A percentile compares a stretch with the other conserved stretches of the same genome.
Evolutionary conservation across 2,797 vertebrate species (phyloP).

Genomic region (Loris lydekkerianus): DNA sequence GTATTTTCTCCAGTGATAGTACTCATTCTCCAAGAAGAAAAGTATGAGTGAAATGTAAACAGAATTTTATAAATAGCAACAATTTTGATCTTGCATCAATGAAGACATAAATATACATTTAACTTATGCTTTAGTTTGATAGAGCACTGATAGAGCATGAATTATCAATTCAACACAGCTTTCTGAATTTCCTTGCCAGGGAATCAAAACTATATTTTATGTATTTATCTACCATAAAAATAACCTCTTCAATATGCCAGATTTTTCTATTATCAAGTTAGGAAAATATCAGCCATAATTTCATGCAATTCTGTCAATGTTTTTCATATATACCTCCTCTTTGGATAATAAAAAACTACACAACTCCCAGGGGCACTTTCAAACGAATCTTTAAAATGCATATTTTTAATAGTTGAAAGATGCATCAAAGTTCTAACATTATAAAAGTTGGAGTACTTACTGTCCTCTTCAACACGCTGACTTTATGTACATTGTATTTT

Average conservation of each 20-base stretch:
- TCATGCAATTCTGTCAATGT: not conserved
- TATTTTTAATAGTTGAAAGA: not conserved
- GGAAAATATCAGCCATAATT: not conserved
- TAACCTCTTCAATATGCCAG: not conserved
- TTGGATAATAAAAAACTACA: not conserved
- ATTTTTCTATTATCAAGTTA: not conserved
- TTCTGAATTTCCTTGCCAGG: not conserved
- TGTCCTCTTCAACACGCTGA: not conserved
- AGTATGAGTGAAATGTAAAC: not conserved
- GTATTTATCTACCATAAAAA: not conserved
- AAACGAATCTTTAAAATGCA: not conserved
- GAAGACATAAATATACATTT: not conserved
- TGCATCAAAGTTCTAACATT: not conserved
- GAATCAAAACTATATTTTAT: not conserved
- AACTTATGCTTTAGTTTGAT: not conserved
- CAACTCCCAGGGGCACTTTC: not conserved
- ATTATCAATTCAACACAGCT: not conserved
- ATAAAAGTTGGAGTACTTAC: not conserved
- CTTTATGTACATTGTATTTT: slow-evolving; percentile 39
- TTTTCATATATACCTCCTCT: not conserved
- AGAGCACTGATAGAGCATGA: not conserved
- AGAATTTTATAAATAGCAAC: not conserved
- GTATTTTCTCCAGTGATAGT: not conserved
- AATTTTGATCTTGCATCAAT: not conserved
- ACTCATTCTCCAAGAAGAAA: not conserved